phyloP scores from a whole-genome alignment of 2,888 invertebrate species.

The Clostera curtula region DNA sequence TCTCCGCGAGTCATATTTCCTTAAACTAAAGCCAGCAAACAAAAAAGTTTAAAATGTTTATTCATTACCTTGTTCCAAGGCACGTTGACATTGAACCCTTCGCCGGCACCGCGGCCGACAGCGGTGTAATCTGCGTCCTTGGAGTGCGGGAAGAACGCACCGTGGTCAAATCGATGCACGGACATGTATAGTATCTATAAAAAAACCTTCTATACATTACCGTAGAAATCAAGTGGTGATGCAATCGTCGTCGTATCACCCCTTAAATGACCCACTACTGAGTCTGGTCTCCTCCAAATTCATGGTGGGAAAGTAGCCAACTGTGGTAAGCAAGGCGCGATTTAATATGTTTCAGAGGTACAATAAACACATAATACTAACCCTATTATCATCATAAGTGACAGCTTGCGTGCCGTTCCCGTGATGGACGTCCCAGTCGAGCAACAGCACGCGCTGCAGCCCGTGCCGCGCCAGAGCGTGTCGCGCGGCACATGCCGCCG shows the following conservation, averaged over 20 bases:
- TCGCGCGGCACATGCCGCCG: constrained; percentile 86
- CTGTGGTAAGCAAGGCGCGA: not conserved
- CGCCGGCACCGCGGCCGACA: constrained; percentile 79
- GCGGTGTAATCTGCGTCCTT: constrained; percentile 78
- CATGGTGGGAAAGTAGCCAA: no score
- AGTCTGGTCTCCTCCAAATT: no score
- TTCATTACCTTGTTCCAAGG: constrained; percentile 92
- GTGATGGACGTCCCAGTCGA: constrained; percentile 98
- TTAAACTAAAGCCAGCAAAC: no score
- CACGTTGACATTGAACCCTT: constrained; percentile 93
- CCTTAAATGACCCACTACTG: no score
- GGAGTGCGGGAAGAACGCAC: constrained; percentile 89
- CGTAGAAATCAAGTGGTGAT: no score
- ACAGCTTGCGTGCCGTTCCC: constrained; percentile 93
- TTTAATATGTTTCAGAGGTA: not conserved
- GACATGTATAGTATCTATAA: constrained; percentile 90
- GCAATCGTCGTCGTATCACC: no score
- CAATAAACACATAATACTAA: constrained; percentile 14
- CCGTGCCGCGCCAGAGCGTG: constrained; percentile 79
- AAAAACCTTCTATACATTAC: no score
- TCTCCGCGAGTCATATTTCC: no score
- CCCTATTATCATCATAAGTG: constrained; percentile 79
- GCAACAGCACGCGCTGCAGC: constrained; percentile 77
- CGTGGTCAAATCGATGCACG: constrained; percentile 93
- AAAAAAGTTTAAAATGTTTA: not conserved